Base-by-base conservation (phyloP, 2,113 vertebrate species). In the Psittacara wagleri region DNA sequence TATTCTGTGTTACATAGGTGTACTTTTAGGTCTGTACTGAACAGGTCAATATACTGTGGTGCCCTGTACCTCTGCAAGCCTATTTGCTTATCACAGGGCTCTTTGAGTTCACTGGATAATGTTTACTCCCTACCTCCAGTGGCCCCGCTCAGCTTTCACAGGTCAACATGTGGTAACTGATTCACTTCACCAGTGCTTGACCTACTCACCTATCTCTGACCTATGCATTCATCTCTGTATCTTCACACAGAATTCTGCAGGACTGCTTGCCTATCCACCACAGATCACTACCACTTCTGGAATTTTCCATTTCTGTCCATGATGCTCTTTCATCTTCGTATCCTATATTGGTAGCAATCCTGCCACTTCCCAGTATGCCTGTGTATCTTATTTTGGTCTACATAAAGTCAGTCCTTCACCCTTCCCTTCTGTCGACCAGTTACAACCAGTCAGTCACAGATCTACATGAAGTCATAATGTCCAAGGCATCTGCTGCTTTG, bases 131-230 rank as follows among this genome's bases (percentile, higher is more conserved):
- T 63, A 6, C 24, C 29, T 78, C 17, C 57, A 73, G 33, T 31
- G 35, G 27, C 68, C 52, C 39, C 2, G 4, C 66, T 95, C 86
- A 73, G 20, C 22, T 95, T 97, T 91, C 93, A 87, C 33, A n/a
- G 33, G 57, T 89, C 69, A 79, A 0, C 13, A 20, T 13, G 8
- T 6, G n/a, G 49, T 11, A 37, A 55, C 27, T 48, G 62, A 67
- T 72, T 82, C 39, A 64, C 48, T 22, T 84, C 48, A 55, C 33
- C 61, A 62, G 81, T 61, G 66, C n/a, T 54, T 90, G 84, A 92
- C 52, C 57, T 79, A 61, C 39, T 89, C 66, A 86, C 64, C 51
- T 64, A 4, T 48, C 68, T 66, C 76, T 88, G 52, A 15, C 41
- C 46, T 91, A 7, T 17, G 10, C 16, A 5, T 48, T 57, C 22